These are phyloP conservation scores for Aphaenogaster ashmeadi DNA, from an alignment of 1,140 invertebrate species.

Conservation along the genomic window DNA sequence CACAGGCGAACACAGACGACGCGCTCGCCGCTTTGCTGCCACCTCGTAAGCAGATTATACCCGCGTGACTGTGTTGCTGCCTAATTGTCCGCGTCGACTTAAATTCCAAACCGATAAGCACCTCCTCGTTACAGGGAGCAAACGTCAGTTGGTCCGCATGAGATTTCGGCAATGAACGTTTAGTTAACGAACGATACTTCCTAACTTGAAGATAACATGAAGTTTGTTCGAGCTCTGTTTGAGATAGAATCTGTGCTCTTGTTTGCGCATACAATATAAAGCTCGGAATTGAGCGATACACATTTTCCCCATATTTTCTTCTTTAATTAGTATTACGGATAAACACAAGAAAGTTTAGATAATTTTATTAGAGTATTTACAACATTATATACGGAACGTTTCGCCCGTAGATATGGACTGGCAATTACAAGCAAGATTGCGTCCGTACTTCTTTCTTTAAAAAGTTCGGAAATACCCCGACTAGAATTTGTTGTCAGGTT, in stretches of 20 bases:
- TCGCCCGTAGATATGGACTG: neutral
- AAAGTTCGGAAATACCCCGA: too few species aligned
- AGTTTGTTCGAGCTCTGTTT: conserved; percentile 5
- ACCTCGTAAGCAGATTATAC: conserved; percentile 50
- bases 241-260: neutral
- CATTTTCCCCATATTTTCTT: neutral
- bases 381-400: neutral
- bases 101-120: conserved; percentile 43
- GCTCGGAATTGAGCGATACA: neutral
- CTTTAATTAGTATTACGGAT: neutral
- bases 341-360: neutral
- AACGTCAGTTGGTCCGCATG: conserved; percentile 20
- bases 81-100: conserved; percentile 44
- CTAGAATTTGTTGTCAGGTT: too few species aligned
- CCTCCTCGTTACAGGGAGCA: neutral
- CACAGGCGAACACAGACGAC: neutral
- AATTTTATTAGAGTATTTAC: neutral
- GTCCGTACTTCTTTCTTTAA: too few species aligned
- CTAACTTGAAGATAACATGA: neutral
- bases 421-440: too few species aligned
- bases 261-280: neutral
- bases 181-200: conserved; percentile 24
- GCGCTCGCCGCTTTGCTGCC: neutral
- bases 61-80: conserved; percentile 31
- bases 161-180: conserved; percentile 43